Percentiles rank a stretch among this genome's conserved stretches.
These are phyloP conservation scores for Phorcus lineatus DNA, from an alignment of 2,888 invertebrate species.

Conservation along the genomic window DNA sequence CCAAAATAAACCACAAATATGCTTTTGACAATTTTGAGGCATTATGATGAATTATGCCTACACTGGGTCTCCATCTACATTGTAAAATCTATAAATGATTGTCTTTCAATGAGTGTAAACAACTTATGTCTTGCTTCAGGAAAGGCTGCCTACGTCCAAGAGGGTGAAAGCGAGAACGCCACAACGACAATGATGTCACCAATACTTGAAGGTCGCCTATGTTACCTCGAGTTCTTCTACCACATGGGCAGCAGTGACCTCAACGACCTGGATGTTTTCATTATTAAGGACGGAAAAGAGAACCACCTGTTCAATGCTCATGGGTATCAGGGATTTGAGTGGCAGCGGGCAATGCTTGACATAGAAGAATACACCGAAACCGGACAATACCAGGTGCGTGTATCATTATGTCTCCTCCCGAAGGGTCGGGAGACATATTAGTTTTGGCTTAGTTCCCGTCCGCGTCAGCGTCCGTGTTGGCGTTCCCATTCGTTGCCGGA, in stretches of 20 bases:
- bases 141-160: neutral
- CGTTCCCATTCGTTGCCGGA: too few relatives aligned
- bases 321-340: conserved; percentile 23
- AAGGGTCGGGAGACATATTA: too few relatives aligned
- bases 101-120: too few relatives aligned
- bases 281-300: neutral
- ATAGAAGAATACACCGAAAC: conserved; percentile 2
- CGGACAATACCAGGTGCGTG: conserved; percentile 1
- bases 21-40: too few relatives aligned
- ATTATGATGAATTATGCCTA: too few relatives aligned
- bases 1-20: too few relatives aligned
- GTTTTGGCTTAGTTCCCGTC: too few relatives aligned
- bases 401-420: too few relatives aligned
- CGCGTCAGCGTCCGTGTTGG: too few relatives aligned
- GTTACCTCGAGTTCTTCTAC: conserved; percentile 30
- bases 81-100: too few relatives aligned
- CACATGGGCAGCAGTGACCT: conserved; percentile 23
- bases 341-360: conserved; percentile 15
- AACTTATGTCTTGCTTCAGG: too few relatives aligned
- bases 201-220: neutral
- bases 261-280: neutral
- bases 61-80: too few relatives aligned
- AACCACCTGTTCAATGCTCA: conserved; percentile 1
- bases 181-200: conserved; percentile 16
- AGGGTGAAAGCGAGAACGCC: neutral